phyloP scores from a whole-genome alignment of 92 coral and sea anemone genomes.

The Zoanthus gigantus region DNA sequence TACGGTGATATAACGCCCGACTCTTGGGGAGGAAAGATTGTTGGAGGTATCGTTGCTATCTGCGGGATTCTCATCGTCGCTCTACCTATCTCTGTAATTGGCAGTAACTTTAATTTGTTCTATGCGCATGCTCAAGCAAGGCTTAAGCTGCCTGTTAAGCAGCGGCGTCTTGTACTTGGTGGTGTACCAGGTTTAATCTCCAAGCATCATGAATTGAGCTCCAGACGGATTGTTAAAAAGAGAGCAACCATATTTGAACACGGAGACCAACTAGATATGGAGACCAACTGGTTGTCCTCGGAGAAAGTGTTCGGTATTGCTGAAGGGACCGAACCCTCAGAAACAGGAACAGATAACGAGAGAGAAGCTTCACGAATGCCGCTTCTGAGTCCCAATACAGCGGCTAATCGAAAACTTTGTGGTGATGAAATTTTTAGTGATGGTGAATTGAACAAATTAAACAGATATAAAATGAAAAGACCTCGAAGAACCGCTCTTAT shows the following conservation, averaged over 20 bases:
- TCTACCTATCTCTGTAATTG: constrained; percentile 93
- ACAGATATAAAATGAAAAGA: constrained; percentile 15
- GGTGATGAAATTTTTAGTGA: constrained; percentile 26
- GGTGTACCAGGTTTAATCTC: constrained; percentile 87
- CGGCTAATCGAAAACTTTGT: constrained; percentile 28
- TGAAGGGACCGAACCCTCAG: constrained; percentile 26
- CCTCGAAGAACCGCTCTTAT: constrained; percentile 27
- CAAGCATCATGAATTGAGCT: constrained; percentile 88
- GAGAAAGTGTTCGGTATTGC: constrained; percentile 29
- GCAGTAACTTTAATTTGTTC: constrained; percentile 90
- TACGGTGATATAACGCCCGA: constrained; percentile 93
- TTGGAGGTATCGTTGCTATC: constrained; percentile 94
- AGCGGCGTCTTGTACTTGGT: constrained; percentile 85
- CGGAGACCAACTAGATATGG: constrained; percentile 34
- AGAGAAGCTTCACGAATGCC: background rate
- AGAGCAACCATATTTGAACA: constrained; percentile 46
- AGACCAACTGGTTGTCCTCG: constrained; percentile 30
- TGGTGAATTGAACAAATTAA: background rate
- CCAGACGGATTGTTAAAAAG: constrained; percentile 78
- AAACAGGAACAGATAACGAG: constrained; percentile 36
- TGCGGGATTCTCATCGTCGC: constrained; percentile 97
- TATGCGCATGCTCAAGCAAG: constrained; percentile 98
- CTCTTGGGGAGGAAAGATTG: constrained; percentile 90
- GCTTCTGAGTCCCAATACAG: constrained; percentile 29
- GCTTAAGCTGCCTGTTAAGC: constrained; percentile 92